Evolutionary conservation across 1,140 invertebrate species (phyloP).

Genomic region (Battus philenor): DNA sequence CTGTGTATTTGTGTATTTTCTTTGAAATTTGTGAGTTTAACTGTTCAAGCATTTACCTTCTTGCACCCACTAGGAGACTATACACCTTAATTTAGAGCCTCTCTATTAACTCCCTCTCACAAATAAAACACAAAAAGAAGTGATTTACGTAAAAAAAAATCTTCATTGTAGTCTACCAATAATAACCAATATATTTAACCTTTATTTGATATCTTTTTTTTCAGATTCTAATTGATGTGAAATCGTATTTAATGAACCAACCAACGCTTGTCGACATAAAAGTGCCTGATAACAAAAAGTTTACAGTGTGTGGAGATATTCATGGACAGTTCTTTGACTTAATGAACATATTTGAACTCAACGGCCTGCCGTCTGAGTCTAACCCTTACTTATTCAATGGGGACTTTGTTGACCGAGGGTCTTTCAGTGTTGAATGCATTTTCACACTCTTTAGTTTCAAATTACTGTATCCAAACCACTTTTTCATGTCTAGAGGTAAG

Average conservation of each 20-base stretch:
- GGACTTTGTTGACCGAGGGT: constrained; percentile 99
- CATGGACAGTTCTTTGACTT: constrained; percentile 99
- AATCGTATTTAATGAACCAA: constrained; percentile 88
- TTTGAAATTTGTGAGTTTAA: no score
- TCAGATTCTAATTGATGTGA: constrained; percentile 94
- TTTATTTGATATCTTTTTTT: no score
- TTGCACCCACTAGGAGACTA: no score
- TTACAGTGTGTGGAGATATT: constrained; percentile 99
- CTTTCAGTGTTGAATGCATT: constrained; percentile 99
- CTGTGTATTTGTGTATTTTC: no score
- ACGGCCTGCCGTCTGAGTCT: constrained; percentile 94
- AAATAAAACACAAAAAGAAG: no score
- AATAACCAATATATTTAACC: no score
- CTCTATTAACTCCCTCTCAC: no score
- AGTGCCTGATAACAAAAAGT: constrained; percentile 92
- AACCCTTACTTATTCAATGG: constrained; percentile 99
- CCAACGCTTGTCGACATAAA: constrained; percentile 93
- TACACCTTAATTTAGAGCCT: no score
- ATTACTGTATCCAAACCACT: constrained; percentile 96
- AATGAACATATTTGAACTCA: constrained; percentile 98
- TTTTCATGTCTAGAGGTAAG: constrained; percentile 97
- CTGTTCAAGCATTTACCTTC: no score
- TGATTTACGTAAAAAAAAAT: no score
- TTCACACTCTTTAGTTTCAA: constrained; percentile 98
- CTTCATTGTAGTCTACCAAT: no score